Evolutionary conservation across 2,113 vertebrate species (phyloP).

Genomic region (Centropristis striata): DNA sequence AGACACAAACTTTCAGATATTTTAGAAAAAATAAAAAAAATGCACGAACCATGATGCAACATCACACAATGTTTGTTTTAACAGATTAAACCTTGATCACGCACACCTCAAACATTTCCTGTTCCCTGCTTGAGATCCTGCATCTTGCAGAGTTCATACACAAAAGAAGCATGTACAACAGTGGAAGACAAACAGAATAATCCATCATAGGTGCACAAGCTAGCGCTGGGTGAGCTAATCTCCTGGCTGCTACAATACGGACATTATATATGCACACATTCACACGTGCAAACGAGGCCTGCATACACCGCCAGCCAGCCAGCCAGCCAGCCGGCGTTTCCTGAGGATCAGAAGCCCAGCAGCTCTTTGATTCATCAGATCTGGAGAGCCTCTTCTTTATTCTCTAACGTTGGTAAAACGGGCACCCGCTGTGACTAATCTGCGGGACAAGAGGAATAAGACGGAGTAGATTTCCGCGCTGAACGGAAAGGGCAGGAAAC

Average conservation of each 20-base stretch:
- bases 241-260: constrained; percentile 6
- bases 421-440: constrained; percentile 64
- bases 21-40: neutral
- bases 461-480: constrained; percentile 4
- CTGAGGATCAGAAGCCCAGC: constrained; percentile 40
- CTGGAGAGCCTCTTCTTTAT: constrained; percentile 30
- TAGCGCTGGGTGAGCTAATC: constrained; percentile 34
- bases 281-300: neutral
- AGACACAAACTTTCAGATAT: constrained; percentile 1
- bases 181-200: constrained; percentile 18
- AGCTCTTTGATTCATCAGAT: constrained; percentile 55
- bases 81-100: constrained; percentile 2
- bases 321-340: constrained; percentile 16
- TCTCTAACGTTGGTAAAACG: constrained; percentile 31
- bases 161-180: constrained; percentile 20
- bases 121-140: constrained; percentile 9
- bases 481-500: constrained; percentile 31
- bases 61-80: neutral
- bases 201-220: constrained; percentile 9
- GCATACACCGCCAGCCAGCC: neutral
- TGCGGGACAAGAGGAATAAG: constrained; percentile 32
- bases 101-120: neutral
- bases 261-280: constrained; percentile 13
- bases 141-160: constrained; percentile 11
- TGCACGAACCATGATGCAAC: neutral